Conservation (phyloP, 2,113 vertebrate genomes). For the Henicopernis longicauda region DNA sequence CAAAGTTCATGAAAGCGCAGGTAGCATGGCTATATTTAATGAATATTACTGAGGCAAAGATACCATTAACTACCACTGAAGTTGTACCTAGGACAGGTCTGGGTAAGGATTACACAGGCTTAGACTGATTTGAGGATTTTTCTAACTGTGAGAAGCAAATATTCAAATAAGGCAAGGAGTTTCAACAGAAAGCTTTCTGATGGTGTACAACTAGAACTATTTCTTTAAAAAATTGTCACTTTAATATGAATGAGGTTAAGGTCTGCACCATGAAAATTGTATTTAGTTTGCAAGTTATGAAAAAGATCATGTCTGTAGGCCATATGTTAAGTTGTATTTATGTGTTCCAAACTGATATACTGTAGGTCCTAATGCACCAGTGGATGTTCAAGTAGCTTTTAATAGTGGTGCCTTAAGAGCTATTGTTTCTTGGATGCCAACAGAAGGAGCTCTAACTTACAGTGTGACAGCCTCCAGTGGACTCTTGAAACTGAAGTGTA, state of each 20-base stretch:
- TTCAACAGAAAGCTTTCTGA: background rate
- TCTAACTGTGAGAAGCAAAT: background rate
- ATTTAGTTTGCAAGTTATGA: background rate
- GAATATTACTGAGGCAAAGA: background rate
- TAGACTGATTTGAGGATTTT: background rate
- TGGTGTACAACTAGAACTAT: background rate
- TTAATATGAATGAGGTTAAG: background rate
- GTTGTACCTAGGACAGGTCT: background rate
- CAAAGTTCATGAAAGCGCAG: background rate
- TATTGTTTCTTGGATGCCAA: slow-evolving; percentile 69
- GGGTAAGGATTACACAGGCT: background rate
- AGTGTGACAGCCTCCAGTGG: slow-evolving; percentile 42
- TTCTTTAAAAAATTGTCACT: background rate
- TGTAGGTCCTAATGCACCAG: slow-evolving; percentile 66
- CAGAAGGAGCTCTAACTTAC: slow-evolving; percentile 78
- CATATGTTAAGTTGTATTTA: background rate
- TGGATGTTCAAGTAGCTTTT: slow-evolving; percentile 62
- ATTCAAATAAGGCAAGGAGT: background rate
- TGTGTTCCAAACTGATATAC: slow-evolving; percentile 4
- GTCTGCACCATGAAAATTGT: background rate
- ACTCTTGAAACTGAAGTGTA: slow-evolving; percentile 70
- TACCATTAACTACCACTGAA: background rate
- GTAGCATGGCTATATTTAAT: background rate
- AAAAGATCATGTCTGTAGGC: background rate
- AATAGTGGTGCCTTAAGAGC: slow-evolving; percentile 60